These are phyloP conservation scores for Saccostrea glomerata DNA, from an alignment of 1,140 invertebrate genomes.

Conservation along the genomic window DNA sequence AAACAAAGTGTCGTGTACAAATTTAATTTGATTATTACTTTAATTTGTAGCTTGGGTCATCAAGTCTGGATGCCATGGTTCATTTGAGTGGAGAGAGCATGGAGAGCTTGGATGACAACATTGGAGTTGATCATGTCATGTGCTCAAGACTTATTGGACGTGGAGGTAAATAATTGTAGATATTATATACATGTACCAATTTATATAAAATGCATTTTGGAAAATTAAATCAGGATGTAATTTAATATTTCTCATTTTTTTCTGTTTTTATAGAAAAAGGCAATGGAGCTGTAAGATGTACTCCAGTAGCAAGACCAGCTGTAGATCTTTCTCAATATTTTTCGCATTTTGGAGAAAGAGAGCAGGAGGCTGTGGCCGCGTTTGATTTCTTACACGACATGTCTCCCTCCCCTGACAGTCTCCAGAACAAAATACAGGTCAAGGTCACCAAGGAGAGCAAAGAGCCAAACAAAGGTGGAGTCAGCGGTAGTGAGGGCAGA, in stretches of 20 bases:
- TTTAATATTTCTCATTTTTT: background rate
- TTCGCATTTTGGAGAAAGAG: slow-evolving; percentile 64
- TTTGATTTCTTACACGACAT: slow-evolving; percentile 72
- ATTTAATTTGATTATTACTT: background rate
- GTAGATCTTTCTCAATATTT: slow-evolving; percentile 69
- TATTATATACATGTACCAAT: background rate
- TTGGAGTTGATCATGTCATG: slow-evolving; percentile 74
- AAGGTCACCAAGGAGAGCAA: background rate
- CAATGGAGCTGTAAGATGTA: slow-evolving; percentile 14
- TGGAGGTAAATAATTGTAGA: slow-evolving; percentile 61
- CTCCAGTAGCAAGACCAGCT: slow-evolving; percentile 44
- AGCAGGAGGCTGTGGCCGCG: slow-evolving; percentile 70
- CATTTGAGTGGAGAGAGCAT: slow-evolving; percentile 68
- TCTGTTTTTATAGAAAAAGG: slow-evolving; percentile 48
- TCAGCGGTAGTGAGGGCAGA: background rate
- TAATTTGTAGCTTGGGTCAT: slow-evolving; percentile 42
- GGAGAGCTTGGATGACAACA: slow-evolving; percentile 74
- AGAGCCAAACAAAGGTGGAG: background rate
- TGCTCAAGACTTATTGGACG: slow-evolving; percentile 71
- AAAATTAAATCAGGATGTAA: background rate
- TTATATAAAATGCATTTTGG: background rate
- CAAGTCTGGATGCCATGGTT: slow-evolving; percentile 56
- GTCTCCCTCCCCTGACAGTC: slow-evolving; percentile 15
- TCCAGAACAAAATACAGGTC: slow-evolving; percentile 20
- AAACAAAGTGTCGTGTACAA: background rate